A percentile compares a stretch with the other conserved stretches of the same genome.
These are phyloP conservation scores for Trissoscelio sp. DNA, from an alignment of 2,888 invertebrate species.

Conservation along the genomic window DNA sequence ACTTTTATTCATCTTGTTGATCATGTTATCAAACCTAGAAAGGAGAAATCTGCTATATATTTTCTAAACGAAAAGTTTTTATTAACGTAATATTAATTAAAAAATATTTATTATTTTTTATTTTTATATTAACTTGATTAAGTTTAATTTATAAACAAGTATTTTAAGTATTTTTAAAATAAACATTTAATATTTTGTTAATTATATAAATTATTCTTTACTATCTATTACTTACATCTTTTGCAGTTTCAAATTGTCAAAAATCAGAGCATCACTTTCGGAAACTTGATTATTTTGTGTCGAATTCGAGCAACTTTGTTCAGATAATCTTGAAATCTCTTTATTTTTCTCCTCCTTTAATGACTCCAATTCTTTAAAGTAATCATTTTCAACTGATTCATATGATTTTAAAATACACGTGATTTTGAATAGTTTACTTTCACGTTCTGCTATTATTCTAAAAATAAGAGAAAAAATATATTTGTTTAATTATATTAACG, in stretches of 20 bases:
- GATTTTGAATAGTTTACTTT: slow-evolving; percentile 7
- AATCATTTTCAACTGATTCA: not conserved
- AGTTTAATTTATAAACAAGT: not conserved
- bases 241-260: slow-evolving; percentile 75
- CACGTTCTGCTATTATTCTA: slow-evolving; percentile 9
- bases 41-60: not conserved
- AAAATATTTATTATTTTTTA: not conserved
- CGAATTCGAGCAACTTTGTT: not conserved
- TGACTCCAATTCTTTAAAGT: not conserved
- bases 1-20: slow-evolving; percentile 42
- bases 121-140: not conserved
- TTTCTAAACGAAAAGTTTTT: not conserved
- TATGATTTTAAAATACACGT: slow-evolving; percentile 6
- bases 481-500: too few relatives aligned
- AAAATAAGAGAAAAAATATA: too few relatives aligned
- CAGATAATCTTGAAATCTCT: not conserved
- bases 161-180: slow-evolving; percentile 2
- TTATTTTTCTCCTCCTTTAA: slow-evolving; percentile 22
- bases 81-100: slow-evolving; percentile 9
- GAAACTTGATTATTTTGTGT: not conserved
- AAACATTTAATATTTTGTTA: slow-evolving; percentile 7
- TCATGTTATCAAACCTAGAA: slow-evolving; percentile 71
- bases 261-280: slow-evolving; percentile 70
- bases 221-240: slow-evolving; percentile 72
- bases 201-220: slow-evolving; percentile 3